Evolutionary conservation across 2,888 invertebrate genomes (phyloP).

Genomic region (Drosophila mercatorum): DNA sequence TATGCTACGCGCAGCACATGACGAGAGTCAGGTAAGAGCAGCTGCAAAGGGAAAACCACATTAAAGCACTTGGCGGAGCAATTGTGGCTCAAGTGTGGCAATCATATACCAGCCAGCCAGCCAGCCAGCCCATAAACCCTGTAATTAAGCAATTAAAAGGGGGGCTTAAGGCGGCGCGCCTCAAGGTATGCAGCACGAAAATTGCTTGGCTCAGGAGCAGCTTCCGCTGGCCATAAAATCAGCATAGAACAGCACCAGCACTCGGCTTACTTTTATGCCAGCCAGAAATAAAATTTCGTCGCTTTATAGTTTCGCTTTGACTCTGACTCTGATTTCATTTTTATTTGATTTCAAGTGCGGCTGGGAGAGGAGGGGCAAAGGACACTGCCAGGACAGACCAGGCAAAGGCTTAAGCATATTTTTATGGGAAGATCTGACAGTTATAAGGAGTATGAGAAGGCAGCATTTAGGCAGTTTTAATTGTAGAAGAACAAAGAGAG

Average conservation of each 20-base stretch:
- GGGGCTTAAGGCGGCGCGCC: conserved; percentile 31
- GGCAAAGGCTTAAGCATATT: neutral
- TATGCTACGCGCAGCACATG: conserved; percentile 64
- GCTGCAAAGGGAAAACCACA: conserved; percentile 15
- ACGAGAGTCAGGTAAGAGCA: neutral
- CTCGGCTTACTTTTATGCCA: conserved; percentile 49
- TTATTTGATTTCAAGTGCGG: conserved; percentile 4
- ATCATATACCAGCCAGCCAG: conserved; percentile 16
- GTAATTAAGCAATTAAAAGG: conserved; percentile 79
- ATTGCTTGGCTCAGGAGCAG: conserved; percentile 18
- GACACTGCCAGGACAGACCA: too few relatives aligned
- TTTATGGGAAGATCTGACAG: neutral
- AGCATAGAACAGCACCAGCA: conserved; percentile 39
- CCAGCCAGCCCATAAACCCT: conserved; percentile 31
- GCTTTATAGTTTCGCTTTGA: conserved; percentile 20
- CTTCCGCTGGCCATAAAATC: conserved; percentile 46
- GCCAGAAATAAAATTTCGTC: neutral
- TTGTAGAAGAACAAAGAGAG: neutral
- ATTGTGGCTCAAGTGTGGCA: conserved; percentile 28
- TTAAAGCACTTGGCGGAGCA: conserved; percentile 44
- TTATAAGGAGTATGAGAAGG: neutral
- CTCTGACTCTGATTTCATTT: conserved; percentile 19
- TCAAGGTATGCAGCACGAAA: conserved; percentile 57
- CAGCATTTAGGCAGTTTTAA: neutral
- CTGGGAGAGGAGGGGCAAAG: neutral